Conservation (phyloP, 2,888 invertebrate genomes). For the Rhamnusium bicolor region DNA sequence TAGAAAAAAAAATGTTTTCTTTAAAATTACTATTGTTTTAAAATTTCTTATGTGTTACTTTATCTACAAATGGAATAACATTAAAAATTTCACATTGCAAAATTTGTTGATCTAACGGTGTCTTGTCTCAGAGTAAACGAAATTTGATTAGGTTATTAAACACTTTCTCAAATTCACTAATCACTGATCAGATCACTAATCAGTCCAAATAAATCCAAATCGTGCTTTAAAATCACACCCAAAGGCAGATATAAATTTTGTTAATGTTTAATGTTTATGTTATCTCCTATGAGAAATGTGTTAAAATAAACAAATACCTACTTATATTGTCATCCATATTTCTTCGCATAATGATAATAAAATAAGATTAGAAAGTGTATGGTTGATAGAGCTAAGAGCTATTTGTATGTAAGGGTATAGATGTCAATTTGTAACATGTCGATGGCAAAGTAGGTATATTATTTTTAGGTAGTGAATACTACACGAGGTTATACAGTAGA, state of each 20-base stretch:
- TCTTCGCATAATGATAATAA: background rate
- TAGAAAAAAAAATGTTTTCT: too few relatives aligned
- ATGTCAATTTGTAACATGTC: too few relatives aligned
- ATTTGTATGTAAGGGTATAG: background rate
- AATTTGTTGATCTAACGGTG: too few relatives aligned
- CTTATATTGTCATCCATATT: background rate
- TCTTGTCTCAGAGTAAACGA: too few relatives aligned
- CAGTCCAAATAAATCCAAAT: background rate
- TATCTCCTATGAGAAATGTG: background rate
- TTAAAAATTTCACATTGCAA: too few relatives aligned
- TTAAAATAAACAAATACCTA: background rate
- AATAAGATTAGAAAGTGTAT: background rate
- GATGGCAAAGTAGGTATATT: too few relatives aligned
- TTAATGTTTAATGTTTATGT: slow-evolving; percentile 4
- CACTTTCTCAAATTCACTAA: background rate
- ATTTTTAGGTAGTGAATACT: too few relatives aligned
- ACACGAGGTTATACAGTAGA: too few relatives aligned
- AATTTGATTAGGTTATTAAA: background rate
- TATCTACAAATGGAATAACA: too few relatives aligned
- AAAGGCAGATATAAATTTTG: background rate
- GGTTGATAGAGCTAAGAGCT: background rate
- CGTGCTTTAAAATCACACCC: background rate
- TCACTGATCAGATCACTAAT: too few relatives aligned
- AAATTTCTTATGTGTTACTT: too few relatives aligned
- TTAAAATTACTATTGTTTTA: too few relatives aligned